A percentile compares a stretch with the other conserved stretches of the same genome.
These are phyloP conservation scores for Corythornis leucogaster DNA, from an alignment of 2,797 vertebrate species.

Conservation along the genomic window DNA sequence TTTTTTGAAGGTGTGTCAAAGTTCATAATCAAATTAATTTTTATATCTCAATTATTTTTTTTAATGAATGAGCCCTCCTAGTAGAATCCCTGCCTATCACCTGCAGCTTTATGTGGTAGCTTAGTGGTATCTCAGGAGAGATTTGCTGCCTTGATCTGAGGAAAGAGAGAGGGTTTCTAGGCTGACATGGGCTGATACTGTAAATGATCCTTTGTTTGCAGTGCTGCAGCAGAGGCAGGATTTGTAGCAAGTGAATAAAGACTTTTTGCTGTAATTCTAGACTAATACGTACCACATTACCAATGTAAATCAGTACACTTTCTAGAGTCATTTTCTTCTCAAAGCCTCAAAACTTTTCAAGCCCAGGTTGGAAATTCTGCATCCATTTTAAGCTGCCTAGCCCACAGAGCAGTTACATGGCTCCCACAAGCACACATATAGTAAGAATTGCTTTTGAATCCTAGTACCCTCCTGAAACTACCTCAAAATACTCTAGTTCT, in stretches of 20 bases:
- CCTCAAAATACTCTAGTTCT: neutral
- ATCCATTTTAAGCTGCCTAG: neutral
- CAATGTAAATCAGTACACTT: neutral
- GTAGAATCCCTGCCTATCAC: neutral
- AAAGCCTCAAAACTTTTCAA: neutral
- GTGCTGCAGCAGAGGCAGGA: neutral
- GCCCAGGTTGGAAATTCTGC: neutral
- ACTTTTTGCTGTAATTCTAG: neutral
- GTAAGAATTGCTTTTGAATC: neutral
- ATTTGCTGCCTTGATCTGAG: neutral
- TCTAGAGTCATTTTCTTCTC: neutral
- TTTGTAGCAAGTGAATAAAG: neutral
- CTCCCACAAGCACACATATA: neutral
- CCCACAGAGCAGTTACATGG: neutral
- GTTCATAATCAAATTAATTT: neutral
- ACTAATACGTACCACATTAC: neutral
- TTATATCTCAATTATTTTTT: neutral
- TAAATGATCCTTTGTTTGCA: neutral
- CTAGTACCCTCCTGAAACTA: neutral
- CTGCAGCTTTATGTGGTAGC: neutral
- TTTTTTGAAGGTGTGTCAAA: neutral
- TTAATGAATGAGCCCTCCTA: neutral
- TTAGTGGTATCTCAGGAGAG: constrained; percentile 12
- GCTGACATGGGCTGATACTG: neutral
- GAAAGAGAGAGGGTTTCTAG: neutral